phyloP scores from a whole-genome alignment of 2,113 vertebrate species.

The Ptychochromis oligacanthus region DNA sequence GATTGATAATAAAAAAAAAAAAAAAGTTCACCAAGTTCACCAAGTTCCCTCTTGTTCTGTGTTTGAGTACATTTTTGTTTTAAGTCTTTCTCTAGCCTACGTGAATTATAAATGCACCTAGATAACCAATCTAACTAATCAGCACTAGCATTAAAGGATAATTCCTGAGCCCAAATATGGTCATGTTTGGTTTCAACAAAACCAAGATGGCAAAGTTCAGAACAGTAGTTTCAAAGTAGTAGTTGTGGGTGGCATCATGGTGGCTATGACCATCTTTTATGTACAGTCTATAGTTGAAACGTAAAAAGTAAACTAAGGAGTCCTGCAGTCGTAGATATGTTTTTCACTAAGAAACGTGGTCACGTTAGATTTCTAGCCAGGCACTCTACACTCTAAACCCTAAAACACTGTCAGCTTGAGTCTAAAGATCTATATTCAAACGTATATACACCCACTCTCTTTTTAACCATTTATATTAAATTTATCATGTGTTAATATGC shows the following conservation, averaged over 20 bases:
- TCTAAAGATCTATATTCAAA: too few relatives aligned
- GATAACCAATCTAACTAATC: neutral
- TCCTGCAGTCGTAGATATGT: neutral
- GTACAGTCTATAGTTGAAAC: neutral
- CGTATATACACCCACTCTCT: neutral
- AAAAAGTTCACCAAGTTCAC: too few relatives aligned
- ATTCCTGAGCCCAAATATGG: neutral
- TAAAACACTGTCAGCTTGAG: too few relatives aligned
- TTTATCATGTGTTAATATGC: neutral
- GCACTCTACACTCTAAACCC: neutral
- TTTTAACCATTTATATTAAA: neutral
- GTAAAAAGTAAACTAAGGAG: neutral
- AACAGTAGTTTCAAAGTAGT: neutral
- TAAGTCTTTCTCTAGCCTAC: neutral
- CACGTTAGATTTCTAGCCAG: neutral
- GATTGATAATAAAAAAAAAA: too few relatives aligned
- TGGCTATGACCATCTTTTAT: neutral
- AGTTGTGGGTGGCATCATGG: neutral
- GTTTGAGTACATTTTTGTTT: neutral
- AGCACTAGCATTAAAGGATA: neutral
- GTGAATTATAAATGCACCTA: neutral
- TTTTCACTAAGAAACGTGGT: neutral
- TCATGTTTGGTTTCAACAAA: neutral
- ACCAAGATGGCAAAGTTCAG: neutral
- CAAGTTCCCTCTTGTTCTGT: too few relatives aligned